Evolutionary conservation across 2,113 vertebrate species (phyloP).

Genomic region (Nothocercus nigrocapillus): DNA sequence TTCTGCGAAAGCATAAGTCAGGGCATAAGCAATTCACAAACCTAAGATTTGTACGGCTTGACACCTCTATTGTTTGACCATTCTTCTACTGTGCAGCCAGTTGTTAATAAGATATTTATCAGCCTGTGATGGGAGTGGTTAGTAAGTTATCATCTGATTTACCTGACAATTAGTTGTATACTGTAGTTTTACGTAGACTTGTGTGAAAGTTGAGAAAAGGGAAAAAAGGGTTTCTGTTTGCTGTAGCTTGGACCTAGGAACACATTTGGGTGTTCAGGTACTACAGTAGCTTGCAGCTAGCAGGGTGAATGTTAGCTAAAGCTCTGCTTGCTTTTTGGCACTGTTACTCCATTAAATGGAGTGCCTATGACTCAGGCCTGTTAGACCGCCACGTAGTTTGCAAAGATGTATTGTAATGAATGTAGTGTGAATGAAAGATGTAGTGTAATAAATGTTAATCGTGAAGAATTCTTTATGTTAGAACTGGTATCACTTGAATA

Average conservation of each 20-base stretch:
- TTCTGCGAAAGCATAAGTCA: neutral
- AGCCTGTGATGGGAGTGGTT: neutral
- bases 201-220: neutral
- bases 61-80: neutral
- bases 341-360: neutral
- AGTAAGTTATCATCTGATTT: neutral
- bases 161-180: neutral
- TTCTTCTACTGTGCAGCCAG: neutral
- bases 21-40: neutral
- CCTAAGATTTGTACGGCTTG: neutral
- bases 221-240: neutral
- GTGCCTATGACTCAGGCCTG: neutral
- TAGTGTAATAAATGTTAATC: conserved; percentile 6
- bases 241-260: neutral
- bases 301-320: neutral
- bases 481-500: neutral
- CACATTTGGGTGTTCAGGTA: neutral
- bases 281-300: neutral
- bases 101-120: neutral
- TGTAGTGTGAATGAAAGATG: neutral
- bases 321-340: neutral
- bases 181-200: neutral
- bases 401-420: neutral
- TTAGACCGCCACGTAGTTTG: neutral
- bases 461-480: conserved; percentile 10